phyloP scores from a whole-genome alignment of 2,113 vertebrate species.

The Piprites chloris region DNA sequence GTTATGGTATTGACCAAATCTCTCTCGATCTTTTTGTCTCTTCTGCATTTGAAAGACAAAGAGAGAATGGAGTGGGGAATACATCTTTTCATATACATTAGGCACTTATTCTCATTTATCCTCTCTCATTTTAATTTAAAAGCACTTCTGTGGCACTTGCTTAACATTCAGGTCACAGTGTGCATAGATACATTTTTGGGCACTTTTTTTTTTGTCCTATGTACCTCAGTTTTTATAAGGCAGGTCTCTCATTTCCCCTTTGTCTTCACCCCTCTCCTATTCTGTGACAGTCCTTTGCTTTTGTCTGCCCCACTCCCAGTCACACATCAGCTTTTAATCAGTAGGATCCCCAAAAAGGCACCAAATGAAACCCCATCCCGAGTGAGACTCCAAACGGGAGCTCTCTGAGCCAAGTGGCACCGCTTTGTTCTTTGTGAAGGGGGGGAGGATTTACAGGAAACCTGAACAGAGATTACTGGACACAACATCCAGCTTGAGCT shows the following conservation, averaged over 20 bases:
- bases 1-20: neutral
- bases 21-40: slow-evolving; percentile 26
- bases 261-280: neutral
- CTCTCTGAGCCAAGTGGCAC: neutral
- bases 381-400: neutral
- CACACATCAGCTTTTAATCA: neutral
- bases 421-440: neutral
- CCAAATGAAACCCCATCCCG: neutral
- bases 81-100: neutral
- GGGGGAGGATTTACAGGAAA: neutral
- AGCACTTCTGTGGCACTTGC: neutral
- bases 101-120: neutral
- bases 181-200: neutral
- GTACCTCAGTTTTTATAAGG: neutral
- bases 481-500: neutral
- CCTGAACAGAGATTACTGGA: neutral
- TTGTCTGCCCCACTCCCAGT: neutral
- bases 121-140: neutral
- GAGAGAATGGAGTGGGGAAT: neutral
- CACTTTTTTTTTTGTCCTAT: neutral
- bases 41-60: slow-evolving; percentile 33
- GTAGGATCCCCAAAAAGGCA: neutral
- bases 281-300: neutral
- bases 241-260: neutral
- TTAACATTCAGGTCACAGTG: neutral